Evolutionary conservation across 1,140 invertebrate species (phyloP), one percentile per base, ranked within the genome.

Genomic region (Caenorhabditis inopinata): DNA sequence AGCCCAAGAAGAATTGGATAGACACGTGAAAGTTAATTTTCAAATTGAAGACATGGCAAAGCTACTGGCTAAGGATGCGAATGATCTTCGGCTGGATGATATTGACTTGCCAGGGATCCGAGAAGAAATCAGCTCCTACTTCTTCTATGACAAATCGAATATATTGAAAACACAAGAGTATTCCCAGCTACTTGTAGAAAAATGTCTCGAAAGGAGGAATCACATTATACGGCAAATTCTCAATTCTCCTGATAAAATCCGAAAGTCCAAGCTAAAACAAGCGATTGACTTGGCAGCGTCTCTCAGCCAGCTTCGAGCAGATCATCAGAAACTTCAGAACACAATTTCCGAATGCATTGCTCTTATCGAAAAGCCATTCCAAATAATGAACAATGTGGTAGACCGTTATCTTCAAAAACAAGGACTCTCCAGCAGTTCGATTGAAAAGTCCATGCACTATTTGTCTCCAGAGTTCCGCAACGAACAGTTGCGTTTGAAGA

Each of bases 401-500:
- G 38, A 68, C 21, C 11, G 32, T 16, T 68, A 16, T 38, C 58
- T 68, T 18, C 32, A 32, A n/a, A 9, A 35, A 1, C 29, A 68
- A 68, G 58, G 58, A 21, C n/a, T 21, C 23, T 42, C 58, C 23
- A 35, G 58, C 11, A 42, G 21, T 68, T 38, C 58, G 7, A 68
- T 68, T 29, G 5, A 68, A 21, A 68, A 68, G n/a, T 68, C 58
- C 32, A 68, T 68, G 58, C 58, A 68, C 21, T 68, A 38, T 7
- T 68, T 68, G 32, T n/a, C 32, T 5, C 58, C 58, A 18, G 58
- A 68, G 38, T 58, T 58, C 27, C 25, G 14, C 7, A 29, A 58
- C 25, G 38, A 21, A 21, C 58, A 68, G 18, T 1, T 21, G 4
- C 14, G 58, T 6, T 38, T 68, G n/a, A 68, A 68, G 32, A 38